Conservation (phyloP, 2,888 invertebrate genomes). For the Acrocera orbiculus region DNA sequence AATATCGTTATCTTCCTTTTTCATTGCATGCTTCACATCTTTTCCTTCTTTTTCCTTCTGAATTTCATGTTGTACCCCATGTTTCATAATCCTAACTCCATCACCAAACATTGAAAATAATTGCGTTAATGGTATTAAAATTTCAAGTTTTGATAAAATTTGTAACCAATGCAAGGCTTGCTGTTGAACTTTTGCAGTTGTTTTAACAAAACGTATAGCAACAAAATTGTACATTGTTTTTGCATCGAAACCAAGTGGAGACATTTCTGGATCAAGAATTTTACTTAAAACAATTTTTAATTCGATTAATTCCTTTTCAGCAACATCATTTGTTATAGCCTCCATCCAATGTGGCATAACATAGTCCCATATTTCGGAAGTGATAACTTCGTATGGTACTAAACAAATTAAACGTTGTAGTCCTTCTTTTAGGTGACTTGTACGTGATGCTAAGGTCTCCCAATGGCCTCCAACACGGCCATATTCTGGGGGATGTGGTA, state of each 20-base stretch:
- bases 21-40: conserved; percentile 19
- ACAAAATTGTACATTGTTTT: conserved; percentile 91
- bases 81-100: conserved; percentile 60
- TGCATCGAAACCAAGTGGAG: conserved; percentile 86
- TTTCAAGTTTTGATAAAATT: conserved; percentile 75
- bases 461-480: conserved; percentile 93
- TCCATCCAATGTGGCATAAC: conserved; percentile 99
- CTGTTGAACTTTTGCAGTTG: conserved; percentile 65
- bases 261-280: conserved; percentile 92
- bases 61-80: conserved; percentile 32
- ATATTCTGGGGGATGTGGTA: conserved; percentile 93
- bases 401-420: conserved; percentile 85
- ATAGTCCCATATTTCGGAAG: conserved; percentile 91
- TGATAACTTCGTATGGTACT: conserved; percentile 94
- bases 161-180: conserved; percentile 78
- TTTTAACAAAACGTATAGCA: conserved; percentile 61
- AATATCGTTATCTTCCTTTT: conserved; percentile 26
- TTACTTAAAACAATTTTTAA: conserved; percentile 73
- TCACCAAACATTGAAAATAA: conserved; percentile 80
- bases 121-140: conserved; percentile 71
- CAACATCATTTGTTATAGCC: conserved; percentile 82
- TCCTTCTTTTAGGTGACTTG: conserved; percentile 88
- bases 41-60: conserved; percentile 30
- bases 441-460: conserved; percentile 73
- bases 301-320: conserved; percentile 71